Conservation (phyloP, 2,797 vertebrate genomes). For the Chaetodon trifasciatus region DNA sequence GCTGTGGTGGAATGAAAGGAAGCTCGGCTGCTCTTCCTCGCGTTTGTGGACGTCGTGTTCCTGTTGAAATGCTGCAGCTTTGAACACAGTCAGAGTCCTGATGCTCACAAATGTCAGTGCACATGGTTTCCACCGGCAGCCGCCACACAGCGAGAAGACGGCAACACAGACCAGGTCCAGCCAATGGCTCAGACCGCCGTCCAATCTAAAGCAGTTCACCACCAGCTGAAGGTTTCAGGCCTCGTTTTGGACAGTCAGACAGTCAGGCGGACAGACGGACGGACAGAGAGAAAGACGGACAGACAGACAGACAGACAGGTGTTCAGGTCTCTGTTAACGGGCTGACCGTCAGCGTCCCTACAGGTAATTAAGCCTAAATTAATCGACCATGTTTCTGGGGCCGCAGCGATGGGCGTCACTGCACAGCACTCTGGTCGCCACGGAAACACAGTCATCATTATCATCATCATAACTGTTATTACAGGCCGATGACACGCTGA, state of each 20-base stretch:
- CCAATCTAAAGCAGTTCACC: no score
- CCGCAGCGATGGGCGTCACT: background rate
- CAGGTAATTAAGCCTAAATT: slow-evolving; percentile 41
- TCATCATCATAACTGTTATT: slow-evolving; percentile 33
- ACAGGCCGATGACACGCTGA: slow-evolving; percentile 22
- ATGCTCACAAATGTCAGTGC: slow-evolving; percentile 54
- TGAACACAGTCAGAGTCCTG: slow-evolving; percentile 57
- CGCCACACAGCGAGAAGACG: background rate
- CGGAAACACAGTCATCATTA: slow-evolving; percentile 25
- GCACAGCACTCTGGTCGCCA: background rate
- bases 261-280: no score
- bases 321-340: background rate
- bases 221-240: no score
- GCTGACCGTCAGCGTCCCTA: background rate
- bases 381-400: background rate
- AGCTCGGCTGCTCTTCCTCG: background rate
- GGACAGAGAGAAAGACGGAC: no score
- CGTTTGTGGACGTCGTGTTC: background rate
- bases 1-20: slow-evolving; percentile 30
- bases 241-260: no score
- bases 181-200: no score
- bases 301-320: background rate
- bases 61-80: slow-evolving; percentile 27
- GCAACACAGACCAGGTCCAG: background rate
- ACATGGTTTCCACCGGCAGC: background rate